Evolutionary conservation across 2,113 vertebrate species (phyloP).

Genomic region (Sprattus sprattus): DNA sequence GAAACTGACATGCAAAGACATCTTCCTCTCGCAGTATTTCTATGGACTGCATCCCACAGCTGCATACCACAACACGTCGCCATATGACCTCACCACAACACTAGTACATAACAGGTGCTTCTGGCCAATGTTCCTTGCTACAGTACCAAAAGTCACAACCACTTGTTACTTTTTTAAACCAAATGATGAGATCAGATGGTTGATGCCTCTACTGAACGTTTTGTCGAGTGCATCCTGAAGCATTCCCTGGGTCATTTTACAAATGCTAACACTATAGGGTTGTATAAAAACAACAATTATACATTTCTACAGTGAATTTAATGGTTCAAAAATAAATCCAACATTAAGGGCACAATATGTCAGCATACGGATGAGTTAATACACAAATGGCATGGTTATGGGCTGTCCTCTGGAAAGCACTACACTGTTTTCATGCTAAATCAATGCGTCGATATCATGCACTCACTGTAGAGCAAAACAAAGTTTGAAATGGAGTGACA

Average conservation of each 20-base stretch:
- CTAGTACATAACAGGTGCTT: neutral
- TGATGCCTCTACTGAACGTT: neutral
- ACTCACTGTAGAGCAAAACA: conserved; percentile 12
- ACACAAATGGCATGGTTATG: conserved; percentile 30
- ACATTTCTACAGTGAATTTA: conserved; percentile 36
- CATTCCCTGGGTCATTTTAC: too few relatives aligned
- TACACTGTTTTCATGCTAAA: conserved; percentile 32
- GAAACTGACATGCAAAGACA: neutral
- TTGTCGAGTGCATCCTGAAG: too few relatives aligned
- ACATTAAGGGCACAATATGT: neutral
- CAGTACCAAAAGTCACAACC: neutral
- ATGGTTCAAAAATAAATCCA: conserved; percentile 31
- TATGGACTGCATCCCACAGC: neutral
- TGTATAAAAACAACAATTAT: neutral
- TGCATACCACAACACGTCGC: neutral
- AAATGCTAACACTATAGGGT: neutral
- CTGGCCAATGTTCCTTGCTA: neutral
- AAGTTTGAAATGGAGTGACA: neutral
- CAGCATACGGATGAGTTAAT: neutral
- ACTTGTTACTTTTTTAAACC: neutral
- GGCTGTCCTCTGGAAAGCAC: conserved; percentile 6
- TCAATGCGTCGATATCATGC: conserved; percentile 44
- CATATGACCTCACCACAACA: neutral
- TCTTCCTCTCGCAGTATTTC: neutral
- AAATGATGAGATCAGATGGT: neutral